Evolutionary conservation across 1,140 invertebrate species (phyloP).

Genomic region (Nebria ingens): DNA sequence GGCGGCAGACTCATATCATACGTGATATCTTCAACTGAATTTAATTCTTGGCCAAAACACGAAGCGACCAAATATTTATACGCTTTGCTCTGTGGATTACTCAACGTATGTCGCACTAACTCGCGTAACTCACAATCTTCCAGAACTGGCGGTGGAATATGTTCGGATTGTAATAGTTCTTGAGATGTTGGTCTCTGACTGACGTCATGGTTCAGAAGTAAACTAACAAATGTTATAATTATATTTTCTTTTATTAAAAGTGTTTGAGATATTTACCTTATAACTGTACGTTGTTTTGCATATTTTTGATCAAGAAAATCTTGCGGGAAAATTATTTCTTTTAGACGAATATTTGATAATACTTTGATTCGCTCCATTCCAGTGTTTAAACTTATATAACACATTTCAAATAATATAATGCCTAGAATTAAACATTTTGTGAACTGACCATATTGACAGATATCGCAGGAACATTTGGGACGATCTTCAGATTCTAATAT

Average conservation of each 20-base stretch:
- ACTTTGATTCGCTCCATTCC: conserved; percentile 82
- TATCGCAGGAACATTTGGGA: no score
- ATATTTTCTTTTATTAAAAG: not conserved
- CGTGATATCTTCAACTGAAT: conserved; percentile 58
- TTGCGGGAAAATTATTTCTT: conserved; percentile 51
- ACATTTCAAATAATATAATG: conserved; percentile 95
- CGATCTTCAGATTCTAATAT: no score
- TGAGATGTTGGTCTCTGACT: conserved; percentile 67
- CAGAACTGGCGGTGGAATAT: conserved; percentile 64
- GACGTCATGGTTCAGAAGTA: conserved; percentile 79
- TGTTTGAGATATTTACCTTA: conserved; percentile 27
- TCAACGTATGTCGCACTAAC: conserved; percentile 62
- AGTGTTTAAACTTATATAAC: conserved; percentile 67
- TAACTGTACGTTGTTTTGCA: conserved; percentile 36
- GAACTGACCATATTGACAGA: no score
- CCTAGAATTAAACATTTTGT: conserved; percentile 44
- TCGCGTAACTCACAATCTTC: conserved; percentile 72
- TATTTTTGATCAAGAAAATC: conserved; percentile 33
- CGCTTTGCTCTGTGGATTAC: conserved; percentile 67
- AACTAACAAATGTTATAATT: conserved; percentile 35
- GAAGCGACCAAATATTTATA: conserved; percentile 67
- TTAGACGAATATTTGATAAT: conserved; percentile 53
- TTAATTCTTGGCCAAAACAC: conserved; percentile 55
- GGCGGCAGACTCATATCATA: conserved; percentile 53
- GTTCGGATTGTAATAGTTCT: conserved; percentile 69